Conservation (phyloP, 2,797 vertebrate species). For the Echiichthys vipera region DNA sequence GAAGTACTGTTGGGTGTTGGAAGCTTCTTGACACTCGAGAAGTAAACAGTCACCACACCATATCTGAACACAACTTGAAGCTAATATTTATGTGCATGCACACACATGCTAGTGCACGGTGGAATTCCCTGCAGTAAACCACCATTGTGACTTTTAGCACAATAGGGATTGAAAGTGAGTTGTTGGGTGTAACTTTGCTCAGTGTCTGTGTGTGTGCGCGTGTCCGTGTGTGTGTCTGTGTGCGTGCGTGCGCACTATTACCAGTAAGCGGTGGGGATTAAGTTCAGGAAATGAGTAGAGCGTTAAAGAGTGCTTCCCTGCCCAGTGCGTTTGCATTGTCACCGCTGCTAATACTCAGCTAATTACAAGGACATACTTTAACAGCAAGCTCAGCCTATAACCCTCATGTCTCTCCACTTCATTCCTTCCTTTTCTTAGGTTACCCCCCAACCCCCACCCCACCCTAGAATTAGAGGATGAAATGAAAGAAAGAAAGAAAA, state of each 20-base stretch:
- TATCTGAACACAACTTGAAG: conserved; percentile 57
- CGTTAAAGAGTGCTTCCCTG: conserved; percentile 79
- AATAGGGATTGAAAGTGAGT: conserved; percentile 71
- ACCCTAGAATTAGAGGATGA: conserved; percentile 76
- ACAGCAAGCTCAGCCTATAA: conserved; percentile 78
- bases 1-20: conserved; percentile 55
- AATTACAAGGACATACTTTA: conserved; percentile 88
- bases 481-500: conserved; percentile 70
- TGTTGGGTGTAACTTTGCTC: conserved; percentile 67
- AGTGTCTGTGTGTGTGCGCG: conserved; percentile 33
- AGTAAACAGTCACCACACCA: conserved; percentile 58
- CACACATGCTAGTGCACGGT: neutral
- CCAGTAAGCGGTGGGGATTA: conserved; percentile 89
- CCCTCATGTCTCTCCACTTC: conserved; percentile 59
- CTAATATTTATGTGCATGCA: conserved; percentile 40
- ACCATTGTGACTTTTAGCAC: conserved; percentile 68
- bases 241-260: conserved; percentile 70
- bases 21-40: conserved; percentile 67
- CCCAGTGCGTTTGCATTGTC: conserved; percentile 79
- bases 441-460: conserved; percentile 73
- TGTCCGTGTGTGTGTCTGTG: conserved; percentile 48
- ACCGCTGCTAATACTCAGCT: conserved; percentile 84
- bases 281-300: conserved; percentile 88
- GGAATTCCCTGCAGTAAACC: conserved; percentile 55
- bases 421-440: conserved; percentile 77